phyloP scores from a whole-genome alignment of 2,113 vertebrate genomes.

The Mus spicilegus region DNA sequence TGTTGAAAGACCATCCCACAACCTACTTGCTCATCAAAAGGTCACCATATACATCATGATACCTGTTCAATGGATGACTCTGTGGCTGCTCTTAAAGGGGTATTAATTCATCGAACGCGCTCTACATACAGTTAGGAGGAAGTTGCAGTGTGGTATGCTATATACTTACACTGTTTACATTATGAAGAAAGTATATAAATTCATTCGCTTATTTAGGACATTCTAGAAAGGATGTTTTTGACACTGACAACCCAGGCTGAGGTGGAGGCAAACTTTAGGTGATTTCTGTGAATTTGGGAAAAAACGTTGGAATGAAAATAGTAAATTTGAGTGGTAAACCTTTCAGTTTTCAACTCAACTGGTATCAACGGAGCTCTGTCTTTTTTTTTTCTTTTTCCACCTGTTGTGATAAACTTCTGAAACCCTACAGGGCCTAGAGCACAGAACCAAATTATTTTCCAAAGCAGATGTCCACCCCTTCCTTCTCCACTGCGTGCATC shows the following conservation, averaged over 20 bases:
- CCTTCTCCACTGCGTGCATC: not conserved
- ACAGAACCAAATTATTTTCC: not conserved
- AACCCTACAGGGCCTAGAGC: not conserved
- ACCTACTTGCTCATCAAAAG: constrained; percentile 47
- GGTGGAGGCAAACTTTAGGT: not conserved
- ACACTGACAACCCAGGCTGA: not conserved
- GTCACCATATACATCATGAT: constrained; percentile 62
- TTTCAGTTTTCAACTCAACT: not conserved
- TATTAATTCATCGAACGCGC: not conserved
- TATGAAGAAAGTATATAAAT: not conserved
- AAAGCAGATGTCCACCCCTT: not conserved
- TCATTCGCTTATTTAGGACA: not conserved
- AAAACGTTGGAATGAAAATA: not conserved
- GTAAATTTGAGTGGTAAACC: not conserved
- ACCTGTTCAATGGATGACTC: constrained; percentile 45
- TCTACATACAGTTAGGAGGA: not conserved
- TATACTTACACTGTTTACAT: not conserved
- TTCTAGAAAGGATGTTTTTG: not conserved
- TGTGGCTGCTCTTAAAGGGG: not conserved
- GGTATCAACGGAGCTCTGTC: not conserved
- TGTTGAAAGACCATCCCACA: constrained; percentile 3
- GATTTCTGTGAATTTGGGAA: not conserved
- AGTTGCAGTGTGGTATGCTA: not conserved
- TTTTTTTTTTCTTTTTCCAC: not conserved
- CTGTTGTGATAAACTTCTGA: not conserved